Evolutionary conservation across 2,888 invertebrate genomes (phyloP).

Genomic region (Athalia cordata): DNA sequence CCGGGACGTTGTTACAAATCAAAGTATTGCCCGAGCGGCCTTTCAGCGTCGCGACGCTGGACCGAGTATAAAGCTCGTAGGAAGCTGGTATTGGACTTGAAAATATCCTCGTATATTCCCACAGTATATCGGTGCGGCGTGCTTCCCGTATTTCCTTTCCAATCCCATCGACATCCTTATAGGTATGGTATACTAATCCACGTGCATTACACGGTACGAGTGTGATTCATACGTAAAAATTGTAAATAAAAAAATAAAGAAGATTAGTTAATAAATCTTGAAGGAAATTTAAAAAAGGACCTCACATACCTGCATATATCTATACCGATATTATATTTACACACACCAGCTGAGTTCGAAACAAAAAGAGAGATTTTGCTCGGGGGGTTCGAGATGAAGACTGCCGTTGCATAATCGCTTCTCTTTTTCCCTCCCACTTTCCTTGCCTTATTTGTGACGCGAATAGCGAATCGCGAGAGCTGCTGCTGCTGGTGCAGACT

Average conservation of each 20-base stretch:
- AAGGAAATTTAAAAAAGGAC: too few relatives aligned
- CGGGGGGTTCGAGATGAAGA: neutral
- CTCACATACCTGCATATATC: too few relatives aligned
- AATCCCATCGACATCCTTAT: too few relatives aligned
- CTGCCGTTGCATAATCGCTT: neutral
- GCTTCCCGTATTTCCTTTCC: neutral
- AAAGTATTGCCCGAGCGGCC: conserved; percentile 9
- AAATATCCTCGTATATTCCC: conserved; percentile 1
- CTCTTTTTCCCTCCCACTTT: neutral
- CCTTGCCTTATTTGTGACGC: too few relatives aligned
- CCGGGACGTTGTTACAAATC: conserved; percentile 31
- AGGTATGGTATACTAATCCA: too few relatives aligned
- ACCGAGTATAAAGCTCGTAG: neutral
- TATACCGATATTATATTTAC: too few relatives aligned
- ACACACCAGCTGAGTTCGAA: neutral
- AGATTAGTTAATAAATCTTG: too few relatives aligned
- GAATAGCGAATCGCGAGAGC: neutral
- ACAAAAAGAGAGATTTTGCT: neutral
- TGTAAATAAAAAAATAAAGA: too few relatives aligned
- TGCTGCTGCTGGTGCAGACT: too few relatives aligned
- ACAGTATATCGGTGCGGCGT: neutral
- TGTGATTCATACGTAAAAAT: too few relatives aligned
- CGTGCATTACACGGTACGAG: too few relatives aligned
- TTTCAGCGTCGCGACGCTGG: neutral
- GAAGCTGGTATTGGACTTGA: neutral